phyloP scores from a whole-genome alignment of 2,888 invertebrate species.

The Myopa tessellatipennis region DNA sequence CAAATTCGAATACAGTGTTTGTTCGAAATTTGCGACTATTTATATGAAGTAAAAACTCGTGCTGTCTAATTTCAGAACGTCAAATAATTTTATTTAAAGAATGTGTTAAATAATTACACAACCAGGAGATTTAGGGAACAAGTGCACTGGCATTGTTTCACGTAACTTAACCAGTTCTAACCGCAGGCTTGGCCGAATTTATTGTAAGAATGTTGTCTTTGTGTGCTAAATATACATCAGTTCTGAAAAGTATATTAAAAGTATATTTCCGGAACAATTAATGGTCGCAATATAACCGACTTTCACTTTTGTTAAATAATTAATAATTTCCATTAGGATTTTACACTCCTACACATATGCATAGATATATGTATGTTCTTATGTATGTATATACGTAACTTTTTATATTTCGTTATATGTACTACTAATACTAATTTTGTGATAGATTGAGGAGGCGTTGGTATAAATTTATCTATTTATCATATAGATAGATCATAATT shows the following conservation, averaged over 20 bases:
- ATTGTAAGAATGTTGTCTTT: background rate
- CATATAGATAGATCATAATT: no score
- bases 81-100: background rate
- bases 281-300: background rate
- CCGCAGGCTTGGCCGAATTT: background rate
- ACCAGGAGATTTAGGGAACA: background rate
- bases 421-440: no score
- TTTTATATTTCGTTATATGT: no score
- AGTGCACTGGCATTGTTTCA: background rate
- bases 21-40: constrained; percentile 13
- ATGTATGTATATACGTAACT: no score
- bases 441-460: no score
- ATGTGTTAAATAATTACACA: background rate
- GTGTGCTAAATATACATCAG: constrained; percentile 1
- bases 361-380: no score
- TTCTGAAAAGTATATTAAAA: background rate
- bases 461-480: no score
- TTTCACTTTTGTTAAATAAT: background rate
- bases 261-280: background rate
- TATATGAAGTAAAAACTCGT: background rate
- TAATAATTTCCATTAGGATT: no score
- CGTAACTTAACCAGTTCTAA: constrained; percentile 19
- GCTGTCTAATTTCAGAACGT: background rate
- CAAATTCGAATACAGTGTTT: constrained; percentile 36
- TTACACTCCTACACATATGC: no score